phyloP scores from a whole-genome alignment of 2,797 vertebrate genomes.

The Sciurus carolinensis region DNA sequence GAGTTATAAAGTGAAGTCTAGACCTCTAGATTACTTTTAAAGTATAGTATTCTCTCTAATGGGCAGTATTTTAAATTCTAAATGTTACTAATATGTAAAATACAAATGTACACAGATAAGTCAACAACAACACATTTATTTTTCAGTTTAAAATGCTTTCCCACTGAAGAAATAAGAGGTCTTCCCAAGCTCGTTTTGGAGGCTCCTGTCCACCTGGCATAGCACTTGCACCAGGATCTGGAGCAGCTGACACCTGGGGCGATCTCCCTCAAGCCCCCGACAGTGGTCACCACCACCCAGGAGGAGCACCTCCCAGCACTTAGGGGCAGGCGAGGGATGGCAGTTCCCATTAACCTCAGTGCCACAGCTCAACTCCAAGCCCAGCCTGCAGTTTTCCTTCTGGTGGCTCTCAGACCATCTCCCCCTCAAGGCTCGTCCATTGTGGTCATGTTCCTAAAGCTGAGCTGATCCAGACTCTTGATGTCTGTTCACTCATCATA shows the following conservation, averaged over 20 bases:
- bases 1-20: background rate
- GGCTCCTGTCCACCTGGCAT: background rate
- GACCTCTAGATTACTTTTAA: background rate
- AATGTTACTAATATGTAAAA: slow-evolving; percentile 10
- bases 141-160: slow-evolving; percentile 34
- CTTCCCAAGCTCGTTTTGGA: background rate
- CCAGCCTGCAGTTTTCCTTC: background rate
- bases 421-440: background rate
- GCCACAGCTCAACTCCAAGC: background rate
- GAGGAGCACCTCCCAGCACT: background rate
- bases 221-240: too few species aligned
- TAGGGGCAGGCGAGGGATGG: background rate
- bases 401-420: background rate
- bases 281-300: background rate
- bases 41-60: background rate
- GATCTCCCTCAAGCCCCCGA: background rate
- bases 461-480: background rate
- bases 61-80: background rate
- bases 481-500: background rate
- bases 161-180: background rate
- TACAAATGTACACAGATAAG: background rate
- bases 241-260: background rate
- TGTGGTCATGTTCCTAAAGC: background rate
- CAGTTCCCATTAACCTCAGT: background rate
- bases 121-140: background rate